Base-by-base conservation (phyloP, 1,140 invertebrate genomes). In the Meloidogyne hapla region DNA sequence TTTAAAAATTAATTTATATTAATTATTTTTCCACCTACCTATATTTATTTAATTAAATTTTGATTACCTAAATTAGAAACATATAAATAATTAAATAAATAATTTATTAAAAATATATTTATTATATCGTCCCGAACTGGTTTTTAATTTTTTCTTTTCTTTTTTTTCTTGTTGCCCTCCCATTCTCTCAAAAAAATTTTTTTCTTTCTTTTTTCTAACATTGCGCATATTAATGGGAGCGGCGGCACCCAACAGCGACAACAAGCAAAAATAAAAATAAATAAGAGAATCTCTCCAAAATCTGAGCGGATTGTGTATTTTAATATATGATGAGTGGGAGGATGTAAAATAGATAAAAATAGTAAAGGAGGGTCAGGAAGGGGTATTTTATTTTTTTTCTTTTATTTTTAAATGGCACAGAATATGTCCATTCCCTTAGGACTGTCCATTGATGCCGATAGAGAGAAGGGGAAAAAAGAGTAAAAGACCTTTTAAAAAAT, bases 141-240 rank as follows among this genome's bases (percentile, higher is more conserved):
- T 56, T 56, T 56, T 45, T 45, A 45, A 45, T 45, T 45, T 45
- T 56, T 56, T n/a, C 8, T 9, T 56, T 56, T 56, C n/a, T n/a
- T 56, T 56, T 56, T 5, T 56, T 56, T 56, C 48, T 33, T 33
- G 33, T 33, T 33, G 33, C 33, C 33, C 33, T 33, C 33, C 33
- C 33, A 6, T 33, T 33, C 33, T 33, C 9, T 33, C 48, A 56
- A 56, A 56, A 56, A 33, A 33, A 33, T 33, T 33, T 33, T n/a
- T 56, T 56, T n/a, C 12, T n/a, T 56, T 56, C n/a, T 6, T 56
- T n/a, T 21, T 8, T n/a, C n/a, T 18, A 48, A 13, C 18, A 56
- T 56, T 56, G 48, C 48, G 48, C 48, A 56, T 56, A 56, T 56
- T 56, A 56, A 56, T 56, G 48, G n/a, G 48, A 48, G 48, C 48